These are phyloP conservation scores for Heliothis peltigera DNA, from an alignment of 2,888 invertebrate genomes.

Conservation along the genomic window DNA sequence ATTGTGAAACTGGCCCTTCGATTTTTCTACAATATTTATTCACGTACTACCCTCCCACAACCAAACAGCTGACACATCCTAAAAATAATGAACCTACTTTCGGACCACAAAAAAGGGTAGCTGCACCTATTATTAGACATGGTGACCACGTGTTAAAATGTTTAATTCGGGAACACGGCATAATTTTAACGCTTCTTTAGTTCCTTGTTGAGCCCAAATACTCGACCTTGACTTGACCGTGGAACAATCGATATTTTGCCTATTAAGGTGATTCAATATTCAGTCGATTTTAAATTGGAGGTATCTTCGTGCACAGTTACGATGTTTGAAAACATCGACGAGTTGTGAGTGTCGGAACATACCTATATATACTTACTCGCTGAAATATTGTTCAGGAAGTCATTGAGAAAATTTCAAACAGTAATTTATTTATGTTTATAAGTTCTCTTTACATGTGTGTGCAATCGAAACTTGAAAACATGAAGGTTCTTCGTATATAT, in stretches of 20 bases:
- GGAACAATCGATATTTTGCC: conserved; percentile 33
- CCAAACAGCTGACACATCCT: conserved; percentile 5
- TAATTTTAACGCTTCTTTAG: conserved; percentile 17
- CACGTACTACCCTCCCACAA: not conserved
- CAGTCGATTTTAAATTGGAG: not conserved
- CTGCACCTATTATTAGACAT: conserved; percentile 10
- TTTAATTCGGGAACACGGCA: conserved; percentile 16
- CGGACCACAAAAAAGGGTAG: conserved; percentile 17
- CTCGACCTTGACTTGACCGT: conserved; percentile 13
- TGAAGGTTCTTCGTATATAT: no score
- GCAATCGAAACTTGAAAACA: no score
- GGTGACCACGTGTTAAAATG: not conserved
- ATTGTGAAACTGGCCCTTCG: not conserved
- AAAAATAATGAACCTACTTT: conserved; percentile 17
- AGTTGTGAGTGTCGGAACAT: not conserved
- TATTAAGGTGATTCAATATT: conserved; percentile 4
- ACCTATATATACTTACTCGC: no score
- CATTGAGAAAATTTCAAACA: no score
- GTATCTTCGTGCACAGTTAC: not conserved
- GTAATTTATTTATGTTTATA: no score
- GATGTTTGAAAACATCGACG: not conserved
- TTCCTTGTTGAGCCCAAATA: not conserved
- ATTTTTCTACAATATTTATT: not conserved
- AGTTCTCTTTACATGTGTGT: no score
- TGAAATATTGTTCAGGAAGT: no score